Percentiles rank a stretch among this genome's conserved stretches.
Evolutionary conservation across 2,797 vertebrate species (phyloP).

Genomic region (Buceros bicornis): DNA sequence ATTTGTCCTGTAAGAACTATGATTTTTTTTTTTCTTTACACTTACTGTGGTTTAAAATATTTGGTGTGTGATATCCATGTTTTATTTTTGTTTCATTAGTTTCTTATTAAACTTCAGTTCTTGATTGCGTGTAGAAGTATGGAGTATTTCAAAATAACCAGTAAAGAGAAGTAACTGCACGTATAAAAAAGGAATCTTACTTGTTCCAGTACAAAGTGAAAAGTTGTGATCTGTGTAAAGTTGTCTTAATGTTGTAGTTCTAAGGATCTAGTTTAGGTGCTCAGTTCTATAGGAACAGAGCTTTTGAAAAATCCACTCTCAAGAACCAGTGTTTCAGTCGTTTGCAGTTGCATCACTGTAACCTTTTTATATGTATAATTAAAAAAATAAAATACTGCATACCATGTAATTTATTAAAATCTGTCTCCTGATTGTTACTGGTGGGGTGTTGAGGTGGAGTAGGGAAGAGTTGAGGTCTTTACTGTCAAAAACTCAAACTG

Average conservation of each 20-base stretch:
- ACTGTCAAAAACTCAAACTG: not conserved
- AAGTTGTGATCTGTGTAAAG: not conserved
- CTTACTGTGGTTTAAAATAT: not conserved
- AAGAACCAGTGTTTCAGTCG: not conserved
- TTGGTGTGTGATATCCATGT: not conserved
- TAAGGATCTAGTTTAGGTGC: not conserved
- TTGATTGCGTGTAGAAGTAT: not conserved
- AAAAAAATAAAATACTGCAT: rapidly evolving
- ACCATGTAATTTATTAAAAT: not conserved
- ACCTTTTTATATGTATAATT: not conserved
- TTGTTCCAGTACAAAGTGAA: not conserved
- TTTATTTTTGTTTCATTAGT: not conserved
- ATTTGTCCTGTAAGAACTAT: not conserved
- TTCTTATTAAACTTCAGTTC: not conserved
- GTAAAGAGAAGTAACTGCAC: not conserved
- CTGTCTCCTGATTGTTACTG: not conserved
- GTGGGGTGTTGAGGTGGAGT: not conserved
- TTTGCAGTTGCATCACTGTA: not conserved
- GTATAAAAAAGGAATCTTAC: not conserved
- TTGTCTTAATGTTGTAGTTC: not conserved
- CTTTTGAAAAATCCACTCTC: not conserved
- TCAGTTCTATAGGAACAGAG: not conserved
- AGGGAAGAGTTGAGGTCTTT: not conserved
- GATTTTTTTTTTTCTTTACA: not conserved
- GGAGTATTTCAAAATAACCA: not conserved